Conservation (phyloP, 2,888 invertebrate genomes). For the Orchesellides sinensis region DNA sequence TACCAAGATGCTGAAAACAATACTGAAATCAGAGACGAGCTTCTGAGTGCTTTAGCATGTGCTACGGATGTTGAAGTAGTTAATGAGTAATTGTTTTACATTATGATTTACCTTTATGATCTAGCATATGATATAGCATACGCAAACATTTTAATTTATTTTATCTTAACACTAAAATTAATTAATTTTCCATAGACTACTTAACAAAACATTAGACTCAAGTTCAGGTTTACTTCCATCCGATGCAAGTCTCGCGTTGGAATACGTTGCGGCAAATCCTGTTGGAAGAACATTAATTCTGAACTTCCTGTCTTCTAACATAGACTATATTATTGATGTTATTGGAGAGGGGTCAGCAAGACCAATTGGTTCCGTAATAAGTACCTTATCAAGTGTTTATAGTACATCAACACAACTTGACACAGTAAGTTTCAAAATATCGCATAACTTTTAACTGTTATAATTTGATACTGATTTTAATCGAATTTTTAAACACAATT, state of each 20-base stretch:
- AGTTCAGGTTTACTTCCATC: slow-evolving; percentile 2
- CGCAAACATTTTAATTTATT: background rate
- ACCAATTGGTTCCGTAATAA: slow-evolving; percentile 25
- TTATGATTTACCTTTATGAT: background rate
- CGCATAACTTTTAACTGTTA: background rate
- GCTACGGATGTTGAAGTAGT: slow-evolving; percentile 23
- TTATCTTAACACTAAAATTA: background rate
- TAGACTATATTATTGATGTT: slow-evolving; percentile 21
- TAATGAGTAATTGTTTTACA: slow-evolving; percentile 26
- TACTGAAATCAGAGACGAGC: background rate
- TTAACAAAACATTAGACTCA: slow-evolving; percentile 34
- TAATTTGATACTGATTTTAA: background rate
- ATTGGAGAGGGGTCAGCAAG: slow-evolving; percentile 31
- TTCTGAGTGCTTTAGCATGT: slow-evolving; percentile 56
- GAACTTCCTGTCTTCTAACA: slow-evolving; percentile 27
- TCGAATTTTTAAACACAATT: background rate
- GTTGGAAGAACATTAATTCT: slow-evolving; percentile 27
- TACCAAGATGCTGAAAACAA: slow-evolving; percentile 23
- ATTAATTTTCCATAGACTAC: slow-evolving; percentile 37
- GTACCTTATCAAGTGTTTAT: slow-evolving; percentile 1
- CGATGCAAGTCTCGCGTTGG: background rate
- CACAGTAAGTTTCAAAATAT: slow-evolving; percentile 11
- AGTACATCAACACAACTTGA: slow-evolving; percentile 31
- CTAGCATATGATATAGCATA: background rate
- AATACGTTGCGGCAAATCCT: slow-evolving; percentile 18